A percentile compares a stretch with the other conserved stretches of the same genome.
These are phyloP conservation scores for Halictus ligatus DNA, from an alignment of 2,888 invertebrate genomes.

Conservation along the genomic window DNA sequence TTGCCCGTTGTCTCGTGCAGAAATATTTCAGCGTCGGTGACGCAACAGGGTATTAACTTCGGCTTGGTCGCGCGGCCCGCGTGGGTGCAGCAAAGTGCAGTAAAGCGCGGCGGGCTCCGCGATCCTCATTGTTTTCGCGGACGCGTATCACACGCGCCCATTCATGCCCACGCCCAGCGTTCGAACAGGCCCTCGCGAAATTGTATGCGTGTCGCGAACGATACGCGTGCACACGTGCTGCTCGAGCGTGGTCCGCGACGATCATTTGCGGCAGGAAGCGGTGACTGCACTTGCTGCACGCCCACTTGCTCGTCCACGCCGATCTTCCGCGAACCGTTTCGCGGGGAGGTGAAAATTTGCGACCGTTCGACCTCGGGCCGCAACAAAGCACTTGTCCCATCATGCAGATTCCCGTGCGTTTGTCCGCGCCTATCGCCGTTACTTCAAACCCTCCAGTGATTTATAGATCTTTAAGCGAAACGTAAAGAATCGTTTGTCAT, in stretches of 20 bases:
- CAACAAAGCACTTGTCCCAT: background rate
- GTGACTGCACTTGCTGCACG: slow-evolving; percentile 60
- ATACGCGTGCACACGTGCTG: slow-evolving; percentile 34
- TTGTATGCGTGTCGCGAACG: slow-evolving; percentile 5
- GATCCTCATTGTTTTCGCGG: slow-evolving; percentile 44
- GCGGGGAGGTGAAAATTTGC: slow-evolving; percentile 56
- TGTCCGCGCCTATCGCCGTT: no score
- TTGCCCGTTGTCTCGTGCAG: background rate
- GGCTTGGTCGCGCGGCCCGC: slow-evolving; percentile 6
- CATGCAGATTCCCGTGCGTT: background rate
- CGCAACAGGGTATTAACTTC: slow-evolving; percentile 38
- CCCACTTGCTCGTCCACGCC: slow-evolving; percentile 43
- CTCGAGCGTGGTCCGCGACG: slow-evolving; percentile 49
- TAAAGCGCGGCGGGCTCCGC: slow-evolving; percentile 23
- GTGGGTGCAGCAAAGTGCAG: slow-evolving; percentile 26
- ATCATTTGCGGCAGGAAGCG: slow-evolving; percentile 63
- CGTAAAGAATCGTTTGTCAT: no score
- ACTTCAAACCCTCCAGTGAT: no score
- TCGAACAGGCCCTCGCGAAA: background rate
- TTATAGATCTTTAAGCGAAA: no score
- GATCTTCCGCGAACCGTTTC: slow-evolving; percentile 30
- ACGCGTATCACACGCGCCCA: slow-evolving; percentile 33
- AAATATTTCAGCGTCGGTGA: slow-evolving; percentile 40
- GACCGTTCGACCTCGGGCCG: slow-evolving; percentile 18
- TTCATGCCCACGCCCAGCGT: slow-evolving; percentile 56